Evolutionary conservation across 2,797 vertebrate genomes (phyloP), one percentile per base, ranked within the genome.

Genomic region (Myoxocephalus aenaeus): DNA sequence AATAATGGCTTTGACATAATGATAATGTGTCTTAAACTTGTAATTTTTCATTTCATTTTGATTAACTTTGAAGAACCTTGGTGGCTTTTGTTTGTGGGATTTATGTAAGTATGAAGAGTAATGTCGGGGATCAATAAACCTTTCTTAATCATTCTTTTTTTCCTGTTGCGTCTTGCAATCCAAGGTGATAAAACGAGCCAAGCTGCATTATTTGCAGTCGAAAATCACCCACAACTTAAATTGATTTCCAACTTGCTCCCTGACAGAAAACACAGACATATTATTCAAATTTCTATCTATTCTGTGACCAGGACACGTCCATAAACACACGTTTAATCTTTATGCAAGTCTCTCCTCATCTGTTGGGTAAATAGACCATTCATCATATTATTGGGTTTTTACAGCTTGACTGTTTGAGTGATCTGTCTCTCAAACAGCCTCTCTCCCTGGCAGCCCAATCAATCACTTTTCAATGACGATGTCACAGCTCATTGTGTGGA

Each of bases 401-500:
- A 83, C 90, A 82, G 90, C 85, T 83, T 77, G 84, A 88, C 89
- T 91, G 82, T 90, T 86, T 91, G 93, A 93, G 86, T 42, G 92
- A 94, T 92, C 92, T 68, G 89, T 93, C 92, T 92, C 85, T 92
- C 88, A 90, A 88, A 90, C 84, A 70, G 87, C 83, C 72, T 72
- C 84, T 62, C 88, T 70, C 77, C 36, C 82, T 62, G 87, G 82
- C 92, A 86, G 87, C 64, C 88, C 80, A 62, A 94, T 94, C 91
- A 89, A 92, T 94, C 92, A 92, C 90, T 86, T 91, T 88, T 92
- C 93, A 88, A 92, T 93, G 90, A 91, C 92, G 90, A 93, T 90
- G 93, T 94, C 92, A 92, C 85, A 81, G 86, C 88, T 90, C 91
- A 87, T 90, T 91, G 92, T 92, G 92, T 75, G 75, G 75, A 81